Conservation (phyloP, 37 sponge, comb jelly and placozoan species). For the Aplysina aerophoba region DNA sequence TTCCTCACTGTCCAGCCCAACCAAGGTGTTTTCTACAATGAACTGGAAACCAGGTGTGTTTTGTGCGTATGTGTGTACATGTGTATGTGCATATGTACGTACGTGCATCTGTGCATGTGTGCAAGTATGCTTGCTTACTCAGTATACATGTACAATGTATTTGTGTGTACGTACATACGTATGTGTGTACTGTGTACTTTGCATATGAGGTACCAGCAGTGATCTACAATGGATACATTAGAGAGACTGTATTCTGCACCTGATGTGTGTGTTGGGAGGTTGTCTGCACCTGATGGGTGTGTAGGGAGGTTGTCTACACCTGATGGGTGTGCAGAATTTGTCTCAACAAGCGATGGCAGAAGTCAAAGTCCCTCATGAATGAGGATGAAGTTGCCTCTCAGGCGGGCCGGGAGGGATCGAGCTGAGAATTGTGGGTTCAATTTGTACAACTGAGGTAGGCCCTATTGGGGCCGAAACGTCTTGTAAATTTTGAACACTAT, state of each 20-base stretch:
- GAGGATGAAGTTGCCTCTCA: slow-evolving; percentile 83
- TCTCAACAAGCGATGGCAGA: slow-evolving; percentile 86
- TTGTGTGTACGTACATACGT: neutral
- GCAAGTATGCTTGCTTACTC: neutral
- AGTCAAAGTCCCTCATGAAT: slow-evolving; percentile 72
- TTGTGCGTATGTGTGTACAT: neutral
- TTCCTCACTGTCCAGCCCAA: slow-evolving; percentile 83
- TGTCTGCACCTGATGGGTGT: neutral
- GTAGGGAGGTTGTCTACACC: too few relatives aligned
- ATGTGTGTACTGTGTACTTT: too few relatives aligned
- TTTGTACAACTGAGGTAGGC: too few relatives aligned
- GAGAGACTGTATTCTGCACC: too few relatives aligned
- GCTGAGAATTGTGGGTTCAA: too few relatives aligned
- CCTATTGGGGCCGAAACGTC: too few relatives aligned
- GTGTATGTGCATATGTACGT: neutral
- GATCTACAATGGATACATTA: too few relatives aligned
- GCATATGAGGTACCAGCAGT: neutral
- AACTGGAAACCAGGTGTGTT: slow-evolving; percentile 92
- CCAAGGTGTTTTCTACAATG: slow-evolving; percentile 96
- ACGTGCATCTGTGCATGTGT: neutral
- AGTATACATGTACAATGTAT: too few relatives aligned
- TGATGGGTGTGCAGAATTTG: slow-evolving; percentile 59
- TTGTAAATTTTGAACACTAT: too few relatives aligned
- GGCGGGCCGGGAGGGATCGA: slow-evolving; percentile 38
- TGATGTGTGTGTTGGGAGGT: neutral